Conservation (phyloP, 2,797 vertebrate genomes). For the Triplophysa bombifrons region DNA sequence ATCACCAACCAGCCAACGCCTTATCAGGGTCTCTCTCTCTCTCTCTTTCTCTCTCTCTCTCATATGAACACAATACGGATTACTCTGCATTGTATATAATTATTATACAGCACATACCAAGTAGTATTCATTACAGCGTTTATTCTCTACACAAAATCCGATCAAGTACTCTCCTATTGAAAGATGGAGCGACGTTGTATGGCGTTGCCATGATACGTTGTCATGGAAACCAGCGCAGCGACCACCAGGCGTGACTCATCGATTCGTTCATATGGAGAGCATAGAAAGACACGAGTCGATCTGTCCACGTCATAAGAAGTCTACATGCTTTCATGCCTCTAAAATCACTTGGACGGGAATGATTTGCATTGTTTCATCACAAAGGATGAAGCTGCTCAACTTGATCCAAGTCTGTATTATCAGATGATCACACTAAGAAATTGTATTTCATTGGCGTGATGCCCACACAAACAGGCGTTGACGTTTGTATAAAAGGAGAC, state of each 20-base stretch:
- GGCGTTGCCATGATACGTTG: slow-evolving; percentile 63
- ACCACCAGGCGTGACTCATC: slow-evolving; percentile 71
- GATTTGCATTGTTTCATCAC: neutral
- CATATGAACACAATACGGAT: slow-evolving; percentile 8
- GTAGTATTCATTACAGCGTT: slow-evolving; percentile 6
- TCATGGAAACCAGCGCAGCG: slow-evolving; percentile 53
- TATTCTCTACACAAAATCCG: slow-evolving; percentile 36
- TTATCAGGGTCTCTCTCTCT: slow-evolving; percentile 20
- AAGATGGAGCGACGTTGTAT: slow-evolving; percentile 30
- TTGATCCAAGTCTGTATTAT: neutral
- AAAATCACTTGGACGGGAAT: neutral
- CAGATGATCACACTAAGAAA: neutral
- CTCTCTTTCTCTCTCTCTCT: slow-evolving; percentile 14
- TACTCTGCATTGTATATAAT: neutral
- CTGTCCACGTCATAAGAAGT: slow-evolving; percentile 9
- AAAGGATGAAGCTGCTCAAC: neutral
- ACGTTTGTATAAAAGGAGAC: neutral
- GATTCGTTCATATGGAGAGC: slow-evolving; percentile 49
- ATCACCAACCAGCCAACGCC: slow-evolving; percentile 48
- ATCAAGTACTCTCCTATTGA: slow-evolving; percentile 53
- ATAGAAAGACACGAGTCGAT: slow-evolving; percentile 14
- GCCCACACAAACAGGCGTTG: slow-evolving; percentile 23
- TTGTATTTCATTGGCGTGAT: neutral
- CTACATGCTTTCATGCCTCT: too few relatives aligned
- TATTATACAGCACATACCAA: neutral